These are phyloP conservation scores for Petrosia ficiformis DNA, from an alignment of 37 sponge, comb jelly and placozoan species.

Conservation along the genomic window DNA sequence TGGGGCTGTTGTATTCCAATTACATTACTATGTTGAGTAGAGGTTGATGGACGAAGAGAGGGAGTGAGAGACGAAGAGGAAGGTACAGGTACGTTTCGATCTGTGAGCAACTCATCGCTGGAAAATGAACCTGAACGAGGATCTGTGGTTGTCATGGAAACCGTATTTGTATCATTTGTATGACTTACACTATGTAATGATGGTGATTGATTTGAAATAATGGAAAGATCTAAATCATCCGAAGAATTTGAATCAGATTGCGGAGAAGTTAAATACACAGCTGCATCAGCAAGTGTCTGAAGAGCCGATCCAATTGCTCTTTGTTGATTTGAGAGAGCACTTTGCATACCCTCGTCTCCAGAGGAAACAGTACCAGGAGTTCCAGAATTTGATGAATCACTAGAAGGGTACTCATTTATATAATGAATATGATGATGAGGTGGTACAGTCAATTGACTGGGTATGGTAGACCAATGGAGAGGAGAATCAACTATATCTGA, in stretches of 20 bases:
- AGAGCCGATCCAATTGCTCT: background rate
- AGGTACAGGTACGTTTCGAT: background rate
- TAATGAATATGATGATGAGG: no score
- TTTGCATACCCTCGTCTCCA: background rate
- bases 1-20: background rate
- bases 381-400: background rate
- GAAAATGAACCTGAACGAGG: background rate
- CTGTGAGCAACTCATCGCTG: background rate
- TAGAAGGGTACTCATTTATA: background rate
- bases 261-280: background rate
- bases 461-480: background rate
- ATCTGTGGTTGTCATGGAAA: background rate
- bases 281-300: slow-evolving; percentile 9
- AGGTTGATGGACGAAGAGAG: background rate
- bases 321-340: background rate
- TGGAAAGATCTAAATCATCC: background rate
- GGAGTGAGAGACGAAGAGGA: background rate
- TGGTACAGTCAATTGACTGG: no score
- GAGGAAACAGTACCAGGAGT: background rate
- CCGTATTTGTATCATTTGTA: background rate
- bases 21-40: background rate
- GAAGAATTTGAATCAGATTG: background rate
- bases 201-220: no score
- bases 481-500: background rate
- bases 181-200: background rate